Conservation (phyloP, 2,113 vertebrate genomes). For the Spermophilus dauricus region DNA sequence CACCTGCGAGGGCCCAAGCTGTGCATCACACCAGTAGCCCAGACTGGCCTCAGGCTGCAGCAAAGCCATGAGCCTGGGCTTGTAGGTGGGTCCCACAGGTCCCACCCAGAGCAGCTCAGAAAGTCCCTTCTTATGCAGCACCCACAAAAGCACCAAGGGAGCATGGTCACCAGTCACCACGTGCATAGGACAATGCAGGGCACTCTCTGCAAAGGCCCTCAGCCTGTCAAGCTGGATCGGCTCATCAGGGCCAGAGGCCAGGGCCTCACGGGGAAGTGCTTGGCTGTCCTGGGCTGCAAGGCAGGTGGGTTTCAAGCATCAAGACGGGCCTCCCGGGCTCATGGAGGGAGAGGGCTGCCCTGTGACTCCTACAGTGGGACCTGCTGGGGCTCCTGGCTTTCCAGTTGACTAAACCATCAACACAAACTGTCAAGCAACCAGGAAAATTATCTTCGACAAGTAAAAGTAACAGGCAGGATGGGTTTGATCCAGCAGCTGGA, state of each 20-base stretch:
- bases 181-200: rapidly evolving
- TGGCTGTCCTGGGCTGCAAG: rapidly evolving
- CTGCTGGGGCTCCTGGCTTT: background rate
- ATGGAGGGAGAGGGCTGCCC: rapidly evolving
- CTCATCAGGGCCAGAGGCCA: rapidly evolving
- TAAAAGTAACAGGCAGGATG: rapidly evolving
- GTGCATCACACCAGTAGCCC: rapidly evolving
- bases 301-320: rapidly evolving
- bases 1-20: rapidly evolving
- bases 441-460: background rate
- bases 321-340: background rate
- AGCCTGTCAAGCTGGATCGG: rapidly evolving
- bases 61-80: too few species aligned
- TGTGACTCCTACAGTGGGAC: too few species aligned
- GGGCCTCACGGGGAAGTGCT: rapidly evolving
- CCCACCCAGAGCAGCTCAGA: too few species aligned
- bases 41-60: too few species aligned
- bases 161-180: rapidly evolving
- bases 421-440: background rate
- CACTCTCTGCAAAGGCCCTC: rapidly evolving
- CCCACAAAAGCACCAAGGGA: background rate
- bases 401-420: too few species aligned
- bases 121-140: background rate
- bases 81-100: too few species aligned
- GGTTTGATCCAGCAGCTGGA: background rate